Percentiles rank a stretch among this genome's conserved stretches.
Evolutionary conservation across 2,797 vertebrate species (phyloP).

Genomic region (Okamejei kenojei): DNA sequence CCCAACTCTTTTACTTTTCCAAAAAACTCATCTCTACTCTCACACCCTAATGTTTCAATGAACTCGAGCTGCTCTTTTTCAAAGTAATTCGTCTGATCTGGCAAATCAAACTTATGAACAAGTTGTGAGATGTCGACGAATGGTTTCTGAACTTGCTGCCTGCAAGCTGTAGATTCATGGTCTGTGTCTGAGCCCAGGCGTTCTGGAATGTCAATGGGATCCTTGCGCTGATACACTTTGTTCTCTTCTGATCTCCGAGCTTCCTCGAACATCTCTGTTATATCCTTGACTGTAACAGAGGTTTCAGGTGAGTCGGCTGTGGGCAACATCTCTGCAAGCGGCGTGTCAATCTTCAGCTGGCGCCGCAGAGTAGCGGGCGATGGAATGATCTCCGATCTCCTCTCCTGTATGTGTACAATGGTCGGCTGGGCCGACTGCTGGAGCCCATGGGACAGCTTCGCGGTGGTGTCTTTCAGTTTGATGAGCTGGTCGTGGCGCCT

Average conservation of each 20-base stretch:
- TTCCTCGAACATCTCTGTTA: constrained; percentile 60
- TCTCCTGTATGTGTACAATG: constrained; percentile 59
- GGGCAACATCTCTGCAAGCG: constrained; percentile 46
- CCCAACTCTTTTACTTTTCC: constrained; percentile 52
- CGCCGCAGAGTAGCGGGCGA: constrained; percentile 71
- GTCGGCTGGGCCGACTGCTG: constrained; percentile 52
- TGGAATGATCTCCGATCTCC: constrained; percentile 71
- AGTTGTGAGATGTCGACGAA: constrained; percentile 51
- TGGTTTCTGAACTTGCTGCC: constrained; percentile 55
- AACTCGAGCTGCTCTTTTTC: constrained; percentile 62
- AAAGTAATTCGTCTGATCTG: constrained; percentile 54
- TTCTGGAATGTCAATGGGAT: constrained; percentile 57
- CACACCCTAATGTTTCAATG: constrained; percentile 61
- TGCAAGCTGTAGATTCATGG: constrained; percentile 51
- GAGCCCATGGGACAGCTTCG: constrained; percentile 62
- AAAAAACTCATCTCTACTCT: constrained; percentile 59
- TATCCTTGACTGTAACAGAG: constrained; percentile 59
- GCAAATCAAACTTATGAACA: constrained; percentile 60
- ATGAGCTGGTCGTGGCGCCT: constrained; percentile 68
- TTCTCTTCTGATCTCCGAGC: constrained; percentile 61
- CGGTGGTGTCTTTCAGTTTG: constrained; percentile 73
- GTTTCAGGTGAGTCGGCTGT: constrained; percentile 54
- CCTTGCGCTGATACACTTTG: constrained; percentile 55
- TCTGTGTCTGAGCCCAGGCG: constrained; percentile 56
- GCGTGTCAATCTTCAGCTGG: constrained; percentile 70